Evolutionary conservation across 2,113 vertebrate species (phyloP), one percentile per base, ranked within the genome.

Genomic region (Helogale parvula): DNA sequence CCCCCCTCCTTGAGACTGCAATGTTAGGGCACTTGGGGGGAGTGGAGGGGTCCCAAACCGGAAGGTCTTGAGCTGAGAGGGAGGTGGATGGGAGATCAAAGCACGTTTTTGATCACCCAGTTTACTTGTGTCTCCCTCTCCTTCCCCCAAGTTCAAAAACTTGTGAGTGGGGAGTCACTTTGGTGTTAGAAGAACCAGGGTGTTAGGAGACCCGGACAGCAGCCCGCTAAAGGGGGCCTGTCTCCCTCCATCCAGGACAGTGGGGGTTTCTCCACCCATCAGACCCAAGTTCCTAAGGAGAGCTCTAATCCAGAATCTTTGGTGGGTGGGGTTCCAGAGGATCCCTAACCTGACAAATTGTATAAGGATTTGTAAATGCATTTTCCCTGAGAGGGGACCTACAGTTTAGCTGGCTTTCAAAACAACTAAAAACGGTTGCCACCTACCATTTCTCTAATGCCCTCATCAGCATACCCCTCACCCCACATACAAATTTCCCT

Each of bases 71-170:
- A 79, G 68, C 84, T 50, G 66, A 38, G 31, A n/a, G 83, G 41
- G 35, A 2, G 9, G 65, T 52, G 60, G 82, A 45, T 88, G 80
- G 74, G 81, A 71, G 88, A 97, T 97, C 97, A 98, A 98, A 98
- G 96, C 79, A 72, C n/a, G 35, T 95, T 94, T 97, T 97, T 96
- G 84, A 96, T 98, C 94, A 96, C 68, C 14, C 31, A 79, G 0
- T 95, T 47, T 92, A n/a, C 21, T 77, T 33, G 17, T 69, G 29
- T n/a, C 16, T 23, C 57, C 57, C 57, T 17, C 33, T 4, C 27
- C 17, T 47, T 0, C 38, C 11, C 23, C 11, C 50, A 41, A 94
- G 69, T 96, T 93, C 69, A 96, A 96, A 91, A 93, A 93, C 72
- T 89, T 79, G 79, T 89, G 71, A n/a, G 66, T 35, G 1, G 45